Base-by-base conservation (phyloP, 2,888 invertebrate genomes). In the Halictus quadricinctus region DNA sequence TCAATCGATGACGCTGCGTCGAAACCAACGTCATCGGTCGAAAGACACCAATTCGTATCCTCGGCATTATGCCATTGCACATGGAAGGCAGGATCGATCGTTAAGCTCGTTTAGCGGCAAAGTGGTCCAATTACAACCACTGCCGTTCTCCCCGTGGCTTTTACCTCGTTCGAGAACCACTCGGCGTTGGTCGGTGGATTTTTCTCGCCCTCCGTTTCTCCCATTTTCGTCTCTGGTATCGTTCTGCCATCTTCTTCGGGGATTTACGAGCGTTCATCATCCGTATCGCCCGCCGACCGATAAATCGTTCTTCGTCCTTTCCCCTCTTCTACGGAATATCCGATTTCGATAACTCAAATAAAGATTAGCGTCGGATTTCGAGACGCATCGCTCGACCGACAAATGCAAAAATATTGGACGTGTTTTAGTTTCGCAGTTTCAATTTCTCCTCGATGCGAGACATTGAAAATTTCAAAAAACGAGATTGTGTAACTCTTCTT, bases 31-130 rank as follows among this genome's bases (percentile, higher is more conserved):
- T 80, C 76, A 81, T 25, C 54, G 54, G 69, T 80, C 78, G 69
- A 79, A 81, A 80, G 79, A 58, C 29, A 80, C 79, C 81, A 58
- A 75, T 80, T 66, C 74, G 79, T 69, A 70, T 77, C 54, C 66
- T 72, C 50, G 75, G 83, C 73, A 58, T 79, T 81, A 78, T 74
- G 74, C 64, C 80, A 83, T 81, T 75, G 78, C 66, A 58, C 79
- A 79, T 81, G 69, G 84, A 90, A 84, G 84, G 82, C 83, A 90
- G 90, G 89, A 89, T 89, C 89, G 89, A 90, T 90, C 86, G 89
- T 90, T 88, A 85, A 90, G 89, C 89, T 90, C 89, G 89, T 90
- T 90, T 89, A 89, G 76, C 78, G 83, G 69, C 89, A 89, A 89
- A 89, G 89, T 89, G 90, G 84, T 89, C 80, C 89, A 90, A 89